Percentiles rank a stretch among this genome's conserved stretches.
Evolutionary conservation across 2,888 invertebrate species (phyloP).

Genomic region (Drosophila anceps): DNA sequence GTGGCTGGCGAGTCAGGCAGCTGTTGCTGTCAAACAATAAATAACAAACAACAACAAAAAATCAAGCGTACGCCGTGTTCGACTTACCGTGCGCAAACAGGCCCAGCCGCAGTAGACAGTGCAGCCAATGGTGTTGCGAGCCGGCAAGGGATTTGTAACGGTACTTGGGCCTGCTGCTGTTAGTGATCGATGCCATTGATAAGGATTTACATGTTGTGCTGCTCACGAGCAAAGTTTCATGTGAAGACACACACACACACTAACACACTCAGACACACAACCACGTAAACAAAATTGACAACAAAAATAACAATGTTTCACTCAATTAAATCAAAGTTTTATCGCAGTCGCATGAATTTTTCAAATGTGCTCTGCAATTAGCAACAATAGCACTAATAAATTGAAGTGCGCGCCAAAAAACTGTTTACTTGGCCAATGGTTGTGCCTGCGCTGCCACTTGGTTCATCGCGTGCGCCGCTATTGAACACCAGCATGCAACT

Average conservation of each 20-base stretch:
- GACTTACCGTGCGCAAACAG: constrained; percentile 63
- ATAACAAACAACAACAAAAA: constrained; percentile 61
- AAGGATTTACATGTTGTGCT: constrained; percentile 58
- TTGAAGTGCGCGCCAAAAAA: constrained; percentile 69
- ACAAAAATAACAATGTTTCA: constrained; percentile 23
- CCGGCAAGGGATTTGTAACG: constrained; percentile 50
- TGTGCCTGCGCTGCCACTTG: background rate
- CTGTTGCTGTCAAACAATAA: constrained; percentile 36
- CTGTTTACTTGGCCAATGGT: constrained; percentile 5
- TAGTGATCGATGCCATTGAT: constrained; percentile 60
- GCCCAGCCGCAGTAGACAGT: constrained; percentile 61
- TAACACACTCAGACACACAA: background rate
- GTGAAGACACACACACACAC: constrained; percentile 5
- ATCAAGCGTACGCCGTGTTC: constrained; percentile 61
- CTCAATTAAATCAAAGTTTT: constrained; percentile 34
- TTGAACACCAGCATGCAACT: constrained; percentile 69
- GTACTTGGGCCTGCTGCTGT: constrained; percentile 41
- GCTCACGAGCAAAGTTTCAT: constrained; percentile 15
- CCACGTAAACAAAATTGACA: constrained; percentile 31
- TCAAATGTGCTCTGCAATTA: constrained; percentile 57
- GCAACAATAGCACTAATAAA: constrained; percentile 14
- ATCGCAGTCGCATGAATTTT: constrained; percentile 52
- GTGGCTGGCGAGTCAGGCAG: constrained; percentile 3
- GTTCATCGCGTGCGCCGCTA: constrained; percentile 39
- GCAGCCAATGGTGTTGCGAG: constrained; percentile 62